Base-by-base conservation (phyloP, 2,888 invertebrate species). In the Pycnomerus fuliginosus region DNA sequence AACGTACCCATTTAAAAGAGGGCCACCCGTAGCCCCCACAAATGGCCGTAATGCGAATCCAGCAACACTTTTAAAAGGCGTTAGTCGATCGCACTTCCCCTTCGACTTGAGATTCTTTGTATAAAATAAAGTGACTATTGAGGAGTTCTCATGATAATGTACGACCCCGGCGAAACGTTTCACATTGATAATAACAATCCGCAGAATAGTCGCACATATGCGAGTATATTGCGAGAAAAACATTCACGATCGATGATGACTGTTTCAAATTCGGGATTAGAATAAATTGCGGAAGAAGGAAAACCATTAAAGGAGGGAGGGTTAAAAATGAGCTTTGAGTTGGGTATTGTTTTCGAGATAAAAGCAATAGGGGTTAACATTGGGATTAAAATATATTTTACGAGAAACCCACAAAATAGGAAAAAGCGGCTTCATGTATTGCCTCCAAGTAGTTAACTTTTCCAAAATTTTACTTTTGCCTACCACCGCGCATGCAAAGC, bases 261-360 rank as follows among this genome's bases (percentile, higher is more conserved):
- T 25, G 4, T 4, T 10, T 12, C 31, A 31, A 31, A 31, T 52
- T 46, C 44, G 44, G 52, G 53, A 53, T 59, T 53, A 51, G 53
- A 57, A 52, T 57, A 55, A 57, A 59, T 56, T 49, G 55, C 44
- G 46, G 39, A 37, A 53, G 48, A 49, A 55, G 52, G 50, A 57
- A 52, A 50, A 53, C 38, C 54, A 53, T 52, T 55, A 55, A 55
- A 50, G 25, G 25, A 25, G 36, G 49, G 49, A 45, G 46, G 42
- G 46, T 50, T 49, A 50, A 52, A 55, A 57, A 55, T 52, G 53
- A 46, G 50, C 47, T 47, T 42, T 41, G 37, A 27, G 33, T 29
- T 20, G 11, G 31, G 46, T 37, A 50, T 53, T 55, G 53, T 55
- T 52, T 53, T 38, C 41, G 37, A 50, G 46, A 55, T 54, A 54